These are phyloP conservation scores for Tachina grossa DNA, from an alignment of 2,888 invertebrate species.

Conservation along the genomic window DNA sequence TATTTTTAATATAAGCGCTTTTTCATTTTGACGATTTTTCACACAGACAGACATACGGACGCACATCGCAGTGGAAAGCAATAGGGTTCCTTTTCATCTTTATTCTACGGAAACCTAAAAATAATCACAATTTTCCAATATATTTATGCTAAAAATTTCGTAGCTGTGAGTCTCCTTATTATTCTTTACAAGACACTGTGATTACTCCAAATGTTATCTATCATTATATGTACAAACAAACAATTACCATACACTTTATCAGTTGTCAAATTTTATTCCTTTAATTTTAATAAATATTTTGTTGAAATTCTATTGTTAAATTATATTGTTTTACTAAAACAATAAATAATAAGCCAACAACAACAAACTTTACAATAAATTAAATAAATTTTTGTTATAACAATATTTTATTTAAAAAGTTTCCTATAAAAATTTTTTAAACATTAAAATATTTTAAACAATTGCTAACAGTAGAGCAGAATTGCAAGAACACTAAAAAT, in stretches of 20 bases:
- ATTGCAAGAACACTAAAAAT: conserved; percentile 46
- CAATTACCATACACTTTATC: background rate
- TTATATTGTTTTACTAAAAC: conserved; percentile 7
- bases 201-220: conserved; percentile 2
- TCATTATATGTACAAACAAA: background rate
- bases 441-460: conserved; percentile 71
- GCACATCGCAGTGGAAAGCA: too few species aligned
- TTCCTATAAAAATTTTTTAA: conserved; percentile 61
- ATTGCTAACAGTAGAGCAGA: conserved; percentile 68
- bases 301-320: conserved; percentile 5
- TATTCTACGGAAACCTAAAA: too few species aligned
- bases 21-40: too few species aligned
- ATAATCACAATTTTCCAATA: too few species aligned
- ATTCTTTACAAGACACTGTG: background rate
- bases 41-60: too few species aligned
- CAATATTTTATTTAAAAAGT: conserved; percentile 57
- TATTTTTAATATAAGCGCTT: too few species aligned
- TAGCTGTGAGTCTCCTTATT: background rate
- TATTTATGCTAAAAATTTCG: too few species aligned
- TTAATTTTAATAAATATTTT: conserved; percentile 1
- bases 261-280: background rate
- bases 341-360: background rate
- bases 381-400: conserved; percentile 48
- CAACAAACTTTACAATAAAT: conserved; percentile 27
- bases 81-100: too few species aligned